Percentiles rank a stretch among this genome's conserved stretches.
These are phyloP conservation scores for Leptodactylus fallax DNA, from an alignment of 2,797 vertebrate genomes.

Conservation along the genomic window DNA sequence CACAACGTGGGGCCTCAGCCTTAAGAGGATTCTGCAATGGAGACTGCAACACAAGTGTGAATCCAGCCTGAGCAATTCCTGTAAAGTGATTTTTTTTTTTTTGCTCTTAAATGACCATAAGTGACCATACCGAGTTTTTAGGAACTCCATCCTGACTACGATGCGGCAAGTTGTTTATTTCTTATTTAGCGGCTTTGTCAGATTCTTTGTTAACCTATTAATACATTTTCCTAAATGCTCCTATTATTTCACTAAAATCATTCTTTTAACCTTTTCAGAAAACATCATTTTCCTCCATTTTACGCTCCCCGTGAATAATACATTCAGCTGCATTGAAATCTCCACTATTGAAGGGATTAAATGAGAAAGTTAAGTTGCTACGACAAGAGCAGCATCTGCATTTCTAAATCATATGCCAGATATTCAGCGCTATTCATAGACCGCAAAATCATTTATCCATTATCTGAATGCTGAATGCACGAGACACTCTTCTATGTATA, in stretches of 20 bases:
- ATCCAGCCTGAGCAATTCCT: no score
- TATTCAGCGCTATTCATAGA: slow-evolving; percentile 48
- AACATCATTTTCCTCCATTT: slow-evolving; percentile 43
- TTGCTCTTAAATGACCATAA: background rate
- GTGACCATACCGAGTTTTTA: background rate
- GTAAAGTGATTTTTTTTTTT: no score
- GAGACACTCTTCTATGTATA: background rate
- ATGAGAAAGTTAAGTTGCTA: slow-evolving; percentile 34
- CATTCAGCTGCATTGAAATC: slow-evolving; percentile 46
- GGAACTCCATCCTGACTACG: background rate
- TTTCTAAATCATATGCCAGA: slow-evolving; percentile 41
- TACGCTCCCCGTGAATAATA: slow-evolving; percentile 51
- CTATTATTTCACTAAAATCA: slow-evolving; percentile 43
- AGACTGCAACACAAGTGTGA: no score
- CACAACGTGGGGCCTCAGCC: no score
- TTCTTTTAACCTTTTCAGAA: slow-evolving; percentile 61
- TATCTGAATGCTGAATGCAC: slow-evolving; percentile 34
- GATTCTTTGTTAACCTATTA: slow-evolving; percentile 29
- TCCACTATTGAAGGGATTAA: slow-evolving; percentile 38
- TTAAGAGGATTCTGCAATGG: no score
- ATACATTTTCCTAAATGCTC: slow-evolving; percentile 56
- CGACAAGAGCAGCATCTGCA: slow-evolving; percentile 39
- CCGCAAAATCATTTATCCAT: slow-evolving; percentile 37
- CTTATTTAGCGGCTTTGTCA: slow-evolving; percentile 30
- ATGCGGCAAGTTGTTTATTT: slow-evolving; percentile 5